Percentiles rank a stretch among this genome's conserved stretches.
phyloP scores from a whole-genome alignment of 2,888 invertebrate genomes.

The Nowickia ferox region DNA sequence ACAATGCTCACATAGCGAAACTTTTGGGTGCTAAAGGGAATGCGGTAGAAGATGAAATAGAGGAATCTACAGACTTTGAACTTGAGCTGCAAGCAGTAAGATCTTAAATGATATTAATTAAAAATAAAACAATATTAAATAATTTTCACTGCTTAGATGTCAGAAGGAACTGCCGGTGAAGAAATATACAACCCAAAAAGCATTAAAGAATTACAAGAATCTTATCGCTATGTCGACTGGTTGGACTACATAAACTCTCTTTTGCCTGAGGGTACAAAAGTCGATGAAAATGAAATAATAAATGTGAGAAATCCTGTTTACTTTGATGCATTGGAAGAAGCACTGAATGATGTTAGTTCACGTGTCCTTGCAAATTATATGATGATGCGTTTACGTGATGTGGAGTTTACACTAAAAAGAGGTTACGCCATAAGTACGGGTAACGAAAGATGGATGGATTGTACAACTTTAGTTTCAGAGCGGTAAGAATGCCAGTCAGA shows the following conservation, averaged over 20 bases:
- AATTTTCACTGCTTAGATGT: slow-evolving; percentile 85
- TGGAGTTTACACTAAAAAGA: no score
- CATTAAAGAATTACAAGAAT: slow-evolving; percentile 88
- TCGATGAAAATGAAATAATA: slow-evolving; percentile 89
- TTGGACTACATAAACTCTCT: slow-evolving; percentile 92
- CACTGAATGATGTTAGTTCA: slow-evolving; percentile 85
- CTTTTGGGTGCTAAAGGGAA: slow-evolving; percentile 91
- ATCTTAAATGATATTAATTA: slow-evolving; percentile 84
- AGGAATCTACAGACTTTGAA: slow-evolving; percentile 93
- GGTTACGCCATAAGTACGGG: no score
- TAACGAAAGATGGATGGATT: slow-evolving; percentile 91
- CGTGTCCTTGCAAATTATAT: slow-evolving; percentile 93
- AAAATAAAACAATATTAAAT: background rate
- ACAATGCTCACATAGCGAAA: slow-evolving; percentile 92
- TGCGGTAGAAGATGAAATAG: slow-evolving; percentile 88
- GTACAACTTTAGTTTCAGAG: slow-evolving; percentile 90
- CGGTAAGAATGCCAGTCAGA: slow-evolving; percentile 84
- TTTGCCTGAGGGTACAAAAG: slow-evolving; percentile 86
- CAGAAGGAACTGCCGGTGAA: slow-evolving; percentile 92
- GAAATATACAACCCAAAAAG: slow-evolving; percentile 95
- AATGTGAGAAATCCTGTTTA: slow-evolving; percentile 94
- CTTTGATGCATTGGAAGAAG: slow-evolving; percentile 88
- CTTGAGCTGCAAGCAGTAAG: slow-evolving; percentile 88
- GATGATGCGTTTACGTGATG: slow-evolving; percentile 94
- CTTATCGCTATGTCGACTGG: slow-evolving; percentile 86